Base-by-base conservation (phyloP, 2,888 invertebrate species). In the Crepidodera aurea region DNA sequence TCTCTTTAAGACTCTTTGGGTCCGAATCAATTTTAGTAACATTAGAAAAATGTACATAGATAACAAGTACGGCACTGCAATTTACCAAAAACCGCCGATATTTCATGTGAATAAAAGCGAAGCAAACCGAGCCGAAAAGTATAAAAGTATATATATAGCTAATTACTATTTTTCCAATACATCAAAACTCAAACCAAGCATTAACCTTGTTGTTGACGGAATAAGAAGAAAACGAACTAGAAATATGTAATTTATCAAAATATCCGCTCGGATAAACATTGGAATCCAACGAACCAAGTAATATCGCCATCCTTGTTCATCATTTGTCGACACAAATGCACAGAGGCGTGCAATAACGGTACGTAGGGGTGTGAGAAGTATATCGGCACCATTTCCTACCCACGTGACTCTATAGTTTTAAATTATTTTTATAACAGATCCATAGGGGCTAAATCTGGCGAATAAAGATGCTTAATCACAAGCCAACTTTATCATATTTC, bases 181-280 rank as follows among this genome's bases (percentile, higher is more conserved):
- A 39, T 57, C 37, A 57, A 39, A 48, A 48, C 46, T 25, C 12
- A 57, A 57, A 34, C 48, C 16, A 5, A 13, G 13, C 25, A 39
- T 48, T 39, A 48, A 22, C 15, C 42, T 55, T 32, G 48, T 25
- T 40, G 25, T 50, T 57, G 57, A 57, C 48, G 48, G 48, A 57
- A 25, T 48, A 29, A 27, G 48, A 29, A 48, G 48, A 34, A 56
- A 46, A 42, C 8, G 34, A 56, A 56, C 25, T 13, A 56, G 46
- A 56, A 46, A 56, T 56, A 50, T 57, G 48, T 57, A 50, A 57
- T 57, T 57, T 57, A 57, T 57, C 57, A 57, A 57, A 57, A 16
- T 32, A 48, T 48, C 48, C 57, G 57, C 48, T 57, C 27, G 57
- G 39, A 57, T 57, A 57, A 57, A 50, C 57, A 57, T 57, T 48